Evolutionary conservation across 2,113 vertebrate species (phyloP).

Genomic region (Antigone vipio): DNA sequence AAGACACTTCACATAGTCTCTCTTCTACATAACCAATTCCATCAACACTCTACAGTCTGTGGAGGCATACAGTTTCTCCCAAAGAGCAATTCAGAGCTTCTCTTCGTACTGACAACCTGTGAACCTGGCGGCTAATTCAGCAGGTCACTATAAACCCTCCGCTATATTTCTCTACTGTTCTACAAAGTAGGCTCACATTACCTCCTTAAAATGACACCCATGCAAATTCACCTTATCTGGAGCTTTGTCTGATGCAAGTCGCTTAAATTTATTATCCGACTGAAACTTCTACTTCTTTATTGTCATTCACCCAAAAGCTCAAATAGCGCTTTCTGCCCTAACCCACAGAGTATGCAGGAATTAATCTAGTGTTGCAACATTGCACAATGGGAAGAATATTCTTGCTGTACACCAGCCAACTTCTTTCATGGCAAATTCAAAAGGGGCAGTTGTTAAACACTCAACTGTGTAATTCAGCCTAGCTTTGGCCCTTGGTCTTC

Average conservation of each 20-base stretch:
- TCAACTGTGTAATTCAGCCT: not conserved
- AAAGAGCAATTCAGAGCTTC: not conserved
- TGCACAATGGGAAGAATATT: not conserved
- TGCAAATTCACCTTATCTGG: not conserved
- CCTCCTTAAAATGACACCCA: not conserved
- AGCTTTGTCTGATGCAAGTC: not conserved
- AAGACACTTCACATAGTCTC: not conserved
- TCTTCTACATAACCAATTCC: not conserved
- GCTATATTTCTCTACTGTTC: not conserved
- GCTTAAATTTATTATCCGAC: not conserved
- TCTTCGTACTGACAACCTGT: not conserved
- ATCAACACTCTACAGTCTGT: accelerated
- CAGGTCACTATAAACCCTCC: not conserved
- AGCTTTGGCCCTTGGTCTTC: not conserved
- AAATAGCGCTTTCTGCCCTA: not conserved
- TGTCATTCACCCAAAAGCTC: not conserved
- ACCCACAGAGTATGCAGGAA: not conserved
- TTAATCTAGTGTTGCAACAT: not conserved
- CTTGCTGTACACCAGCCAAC: not conserved
- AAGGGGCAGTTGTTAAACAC: not conserved
- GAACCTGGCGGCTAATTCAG: not conserved
- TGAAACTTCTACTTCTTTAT: not conserved
- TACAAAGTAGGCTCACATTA: not conserved
- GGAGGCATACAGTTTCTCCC: not conserved
- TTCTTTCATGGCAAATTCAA: not conserved